A percentile compares a stretch with the other conserved stretches of the same genome.
Conservation (phyloP, 2,113 vertebrate species). For the Plestiodon gilberti region DNA sequence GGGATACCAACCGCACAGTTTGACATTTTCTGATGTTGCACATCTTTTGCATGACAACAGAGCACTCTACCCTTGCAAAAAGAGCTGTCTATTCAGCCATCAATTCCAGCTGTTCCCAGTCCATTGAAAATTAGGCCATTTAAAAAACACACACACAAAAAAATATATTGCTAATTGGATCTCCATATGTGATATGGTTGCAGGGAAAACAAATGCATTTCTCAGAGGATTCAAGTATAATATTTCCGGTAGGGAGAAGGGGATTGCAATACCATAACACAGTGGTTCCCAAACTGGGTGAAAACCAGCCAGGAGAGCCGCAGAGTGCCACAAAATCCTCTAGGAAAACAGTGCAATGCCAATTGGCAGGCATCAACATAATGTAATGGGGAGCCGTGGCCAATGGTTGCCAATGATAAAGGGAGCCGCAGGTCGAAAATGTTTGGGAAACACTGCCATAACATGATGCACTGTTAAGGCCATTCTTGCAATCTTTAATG, state of each 20-base stretch:
- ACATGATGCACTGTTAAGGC: background rate
- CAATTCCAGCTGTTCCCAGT: slow-evolving; percentile 54
- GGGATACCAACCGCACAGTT: background rate
- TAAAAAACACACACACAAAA: no score
- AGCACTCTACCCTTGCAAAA: slow-evolving; percentile 11
- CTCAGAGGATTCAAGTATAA: background rate
- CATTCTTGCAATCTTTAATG: background rate
- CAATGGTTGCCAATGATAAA: no score
- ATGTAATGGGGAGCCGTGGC: no score
- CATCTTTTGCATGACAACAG: slow-evolving; percentile 37
- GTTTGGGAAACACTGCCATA: no score
- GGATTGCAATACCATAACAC: background rate
- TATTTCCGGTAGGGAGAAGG: background rate
- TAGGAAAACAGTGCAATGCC: no score
- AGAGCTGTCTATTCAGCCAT: slow-evolving; percentile 42
- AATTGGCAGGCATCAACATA: no score
- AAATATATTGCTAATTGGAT: background rate
- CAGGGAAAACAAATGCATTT: background rate
- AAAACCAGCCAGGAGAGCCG: no score
- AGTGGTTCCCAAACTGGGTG: no score
- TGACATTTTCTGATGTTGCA: background rate
- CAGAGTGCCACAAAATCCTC: no score
- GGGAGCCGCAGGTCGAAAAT: no score
- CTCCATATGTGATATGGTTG: background rate
- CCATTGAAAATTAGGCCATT: slow-evolving; percentile 27